Evolutionary conservation across 2,888 invertebrate genomes (phyloP).

Genomic region (Digitonthophagus gazella): DNA sequence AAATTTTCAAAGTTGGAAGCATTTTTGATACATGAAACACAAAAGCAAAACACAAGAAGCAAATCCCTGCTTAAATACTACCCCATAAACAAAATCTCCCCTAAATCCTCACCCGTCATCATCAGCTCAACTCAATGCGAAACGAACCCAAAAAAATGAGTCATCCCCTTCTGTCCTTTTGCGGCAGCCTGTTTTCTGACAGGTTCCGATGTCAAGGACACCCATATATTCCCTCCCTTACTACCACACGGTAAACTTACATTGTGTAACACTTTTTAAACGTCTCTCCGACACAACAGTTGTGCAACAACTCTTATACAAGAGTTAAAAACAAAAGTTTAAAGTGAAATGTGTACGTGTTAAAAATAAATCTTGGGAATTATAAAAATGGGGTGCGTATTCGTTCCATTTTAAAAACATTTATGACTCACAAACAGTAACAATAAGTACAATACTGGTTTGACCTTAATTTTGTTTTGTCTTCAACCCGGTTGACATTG

Average conservation of each 20-base stretch:
- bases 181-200: neutral
- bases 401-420: neutral
- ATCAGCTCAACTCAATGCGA: neutral
- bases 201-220: constrained; percentile 11
- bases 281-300: constrained; percentile 1
- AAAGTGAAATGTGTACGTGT: neutral
- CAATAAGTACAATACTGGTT: neutral
- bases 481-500: constrained; percentile 4
- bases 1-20: too few relatives aligned
- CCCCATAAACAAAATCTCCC: neutral
- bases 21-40: too few relatives aligned
- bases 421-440: neutral
- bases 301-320: neutral
- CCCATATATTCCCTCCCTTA: constrained; percentile 5
- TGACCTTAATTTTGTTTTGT: constrained; percentile 16
- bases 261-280: constrained; percentile 13
- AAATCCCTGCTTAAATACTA: neutral
- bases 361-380: neutral
- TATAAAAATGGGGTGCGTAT: neutral
- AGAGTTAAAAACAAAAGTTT: neutral
- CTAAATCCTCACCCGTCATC: constrained; percentile 1
- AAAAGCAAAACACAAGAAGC: too few relatives aligned
- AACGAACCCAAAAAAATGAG: neutral
- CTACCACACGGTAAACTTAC: neutral
- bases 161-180: constrained; percentile 8